Base-by-base conservation (phyloP, 1,140 invertebrate species). In the Sinella curviseta region DNA sequence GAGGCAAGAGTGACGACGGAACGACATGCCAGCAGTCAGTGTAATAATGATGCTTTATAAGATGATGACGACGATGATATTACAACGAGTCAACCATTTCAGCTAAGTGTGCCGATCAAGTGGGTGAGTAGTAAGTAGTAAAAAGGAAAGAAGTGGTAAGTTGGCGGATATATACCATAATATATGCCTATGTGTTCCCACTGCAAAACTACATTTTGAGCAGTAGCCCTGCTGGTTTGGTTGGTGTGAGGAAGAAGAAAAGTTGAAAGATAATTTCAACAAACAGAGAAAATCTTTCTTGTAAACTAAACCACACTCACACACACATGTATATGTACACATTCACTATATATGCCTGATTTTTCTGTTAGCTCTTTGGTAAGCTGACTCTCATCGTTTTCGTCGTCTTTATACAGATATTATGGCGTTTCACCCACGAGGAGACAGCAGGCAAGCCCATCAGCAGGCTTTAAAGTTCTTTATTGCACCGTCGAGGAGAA, bases 91-190 rank as follows among this genome's bases (percentile, higher is more conserved):
- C 55, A 60, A 60, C 55, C 55, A 60, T 60, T 60, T 60, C 12
- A 60, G 55, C 24, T 60, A 60, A 60, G 55, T 60, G 55, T 60
- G 55, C 55, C 55, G n/a, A 60, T 60, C 55, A 60, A 60, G 55
- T 60, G 55, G 55, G 55, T 60, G 55, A 60, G 55, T 60, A 26
- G n/a, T 12, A 17, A 24, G n/a, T 14, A 24, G 24, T 8, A 60
- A 60, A 60, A 60, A 24, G 55, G 55, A 60, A 60, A 60, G 24
- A 60, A 60, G 14, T 17, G 55, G 24, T 14, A 60, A n/a, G n/a
- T n/a, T n/a, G n/a, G n/a, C n/a, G n/a, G n/a, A n/a, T n/a, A n/a
- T n/a, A n/a, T n/a, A n/a, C n/a, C n/a, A n/a, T n/a, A n/a, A n/a
- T n/a, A n/a, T n/a, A n/a, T n/a, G n/a, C n/a, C n/a, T n/a, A n/a